Evolutionary conservation across 2,888 invertebrate species (phyloP), one percentile per base, ranked within the genome.

Genomic region (Conops quadrifasciatus): DNA sequence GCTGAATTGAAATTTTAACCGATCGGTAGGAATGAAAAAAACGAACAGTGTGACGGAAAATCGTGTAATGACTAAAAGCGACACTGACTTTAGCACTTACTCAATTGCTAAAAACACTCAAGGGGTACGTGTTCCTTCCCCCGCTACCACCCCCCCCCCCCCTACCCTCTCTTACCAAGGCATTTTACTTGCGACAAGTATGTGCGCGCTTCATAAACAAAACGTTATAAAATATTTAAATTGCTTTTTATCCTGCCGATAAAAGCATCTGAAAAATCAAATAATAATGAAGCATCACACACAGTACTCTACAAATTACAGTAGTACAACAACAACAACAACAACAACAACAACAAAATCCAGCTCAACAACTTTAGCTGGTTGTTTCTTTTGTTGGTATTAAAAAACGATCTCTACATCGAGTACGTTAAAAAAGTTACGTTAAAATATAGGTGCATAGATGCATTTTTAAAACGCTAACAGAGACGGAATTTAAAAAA

Each of bases 201-300:
- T 9, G 53, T 2, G 53, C 53, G 21, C 21, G 53, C 51, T 62
- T 71, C 16, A 24, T 26, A 21, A 45, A 43, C 67, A 47, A 66
- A 53, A 53, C 30, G 28, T 66, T 19, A 60, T 68, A 60, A 68
- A 68, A 49, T 68, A 68, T 68, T 68, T 60, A 68, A 68, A 68
- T 36, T 28, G 30, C 68, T 68, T 68, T 68, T 68, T 47, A 68
- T 60, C 36, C 59, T 60, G 51, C 60, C 59, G 21, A 47, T 68
- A 60, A 68, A 68, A 68, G 68, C 68, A 51, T 68, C 49, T 43
- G 58, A 36, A 47, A 68, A 68, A 68, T 68, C 68, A 68, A 68
- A 68, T 68, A 68, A 68, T 68, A 68, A 68, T 68, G 60, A 68
- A 60, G 68, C 60, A 49, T 16, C 24, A 28, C 9, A 49, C 24